Base-by-base conservation (phyloP, 2,113 vertebrate genomes). In the Coptodon rendalli region DNA sequence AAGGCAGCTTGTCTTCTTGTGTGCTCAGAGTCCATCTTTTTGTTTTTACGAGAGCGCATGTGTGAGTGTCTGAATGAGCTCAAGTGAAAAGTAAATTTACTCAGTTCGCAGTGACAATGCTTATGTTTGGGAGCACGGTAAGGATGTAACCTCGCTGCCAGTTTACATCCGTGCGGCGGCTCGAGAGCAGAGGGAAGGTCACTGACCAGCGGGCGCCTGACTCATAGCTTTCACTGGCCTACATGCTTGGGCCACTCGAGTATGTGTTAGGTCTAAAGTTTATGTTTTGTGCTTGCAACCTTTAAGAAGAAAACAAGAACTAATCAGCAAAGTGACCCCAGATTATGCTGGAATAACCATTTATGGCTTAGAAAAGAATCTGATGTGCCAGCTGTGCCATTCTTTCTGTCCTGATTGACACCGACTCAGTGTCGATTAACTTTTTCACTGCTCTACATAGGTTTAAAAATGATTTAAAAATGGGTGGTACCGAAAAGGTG, bases 71-170 rank as follows among this genome's bases (percentile, higher is more conserved):
- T 93, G 86, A 95, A 94, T 95, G 95, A 93, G 91, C 88, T 88
- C 31, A 73, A 96, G 95, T 89, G 89, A 63, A 95, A 93, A 93
- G 95, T 90, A 95, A 96, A 96, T 96, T 96, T 96, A 86, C 94
- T 94, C 93, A 94, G 94, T 93, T 91, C 88, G 89, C 91, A 92
- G 73, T 81, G 93, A 96, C 96, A 96, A 96, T 95, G 91, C 94
- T 66, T 40, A 88, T 95, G 95, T 96, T 96, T 95, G 95, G 91
- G 94, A 95, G 95, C 90, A 93, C 87, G 91, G 94, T 83, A 86
- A 94, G 96, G 95, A 96, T 95, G 50, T 93, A 96, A 96, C 96
- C 96, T 94, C 81, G 54, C 90, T 94, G 89, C 92, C 94, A 92
- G 92, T 94, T 94, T 93, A 94, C 92, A 95, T 95, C 92, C 87